Evolutionary conservation across 1,140 invertebrate species (phyloP).

Genomic region (Philotrypesis tridentata): DNA sequence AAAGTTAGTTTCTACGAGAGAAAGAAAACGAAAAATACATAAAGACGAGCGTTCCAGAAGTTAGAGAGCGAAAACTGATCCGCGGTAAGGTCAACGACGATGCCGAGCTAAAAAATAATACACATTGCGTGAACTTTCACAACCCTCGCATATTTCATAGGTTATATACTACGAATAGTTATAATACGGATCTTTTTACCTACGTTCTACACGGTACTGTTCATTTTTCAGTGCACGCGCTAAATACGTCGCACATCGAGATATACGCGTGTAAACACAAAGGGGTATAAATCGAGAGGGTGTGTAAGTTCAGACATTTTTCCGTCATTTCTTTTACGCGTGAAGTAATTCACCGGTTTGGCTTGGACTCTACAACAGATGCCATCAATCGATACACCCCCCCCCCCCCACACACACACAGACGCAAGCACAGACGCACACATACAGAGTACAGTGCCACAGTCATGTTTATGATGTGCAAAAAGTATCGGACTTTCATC

Average conservation of each 20-base stretch:
- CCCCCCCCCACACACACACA: too few relatives aligned
- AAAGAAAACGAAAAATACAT: slow-evolving; percentile 15
- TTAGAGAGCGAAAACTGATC: neutral
- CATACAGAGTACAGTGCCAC: too few relatives aligned
- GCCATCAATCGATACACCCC: neutral
- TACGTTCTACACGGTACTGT: too few relatives aligned
- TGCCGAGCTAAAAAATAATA: neutral
- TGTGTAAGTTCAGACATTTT: neutral
- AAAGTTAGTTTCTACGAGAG: neutral
- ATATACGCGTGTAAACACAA: neutral
- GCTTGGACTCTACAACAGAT: neutral
- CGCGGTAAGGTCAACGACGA: too few relatives aligned
- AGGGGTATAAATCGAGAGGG: neutral
- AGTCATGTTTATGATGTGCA: too few relatives aligned
- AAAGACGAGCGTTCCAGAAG: neutral
- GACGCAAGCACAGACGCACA: too few relatives aligned
- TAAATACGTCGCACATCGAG: neutral
- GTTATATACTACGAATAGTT: too few relatives aligned
- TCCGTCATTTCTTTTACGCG: neutral
- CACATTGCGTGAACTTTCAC: too few relatives aligned
- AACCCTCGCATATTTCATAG: neutral
- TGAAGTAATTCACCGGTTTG: neutral
- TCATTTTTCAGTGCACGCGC: neutral
- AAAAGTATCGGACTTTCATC: too few relatives aligned
- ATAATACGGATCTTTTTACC: too few relatives aligned